A percentile compares a stretch with the other conserved stretches of the same genome.
phyloP scores from a whole-genome alignment of 64 coral and sea anemone genomes.

The Acropora yongei region DNA sequence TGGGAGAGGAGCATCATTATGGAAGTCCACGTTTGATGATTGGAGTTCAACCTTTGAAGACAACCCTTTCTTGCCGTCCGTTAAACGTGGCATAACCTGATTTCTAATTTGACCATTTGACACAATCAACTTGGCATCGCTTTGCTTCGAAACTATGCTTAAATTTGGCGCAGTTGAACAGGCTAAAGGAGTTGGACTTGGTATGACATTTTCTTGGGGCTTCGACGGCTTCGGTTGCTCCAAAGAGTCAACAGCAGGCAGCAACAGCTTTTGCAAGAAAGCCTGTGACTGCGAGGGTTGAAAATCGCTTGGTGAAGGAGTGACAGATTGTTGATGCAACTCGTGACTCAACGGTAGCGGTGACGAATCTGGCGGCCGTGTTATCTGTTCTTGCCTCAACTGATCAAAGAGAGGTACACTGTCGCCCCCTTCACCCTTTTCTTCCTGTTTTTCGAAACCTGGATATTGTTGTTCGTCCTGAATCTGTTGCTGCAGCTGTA shows the following conservation, averaged over 20 bases:
- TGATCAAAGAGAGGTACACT: not conserved
- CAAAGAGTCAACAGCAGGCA: not conserved
- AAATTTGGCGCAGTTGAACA: not conserved
- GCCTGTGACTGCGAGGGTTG: not conserved
- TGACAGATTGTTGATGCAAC: not conserved
- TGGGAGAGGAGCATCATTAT: not conserved
- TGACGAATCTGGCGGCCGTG: not conserved
- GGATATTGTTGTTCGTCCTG: slow-evolving; percentile 26
- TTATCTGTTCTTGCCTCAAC: not conserved
- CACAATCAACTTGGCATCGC: not conserved
- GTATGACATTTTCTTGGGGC: not conserved
- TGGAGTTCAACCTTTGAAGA: not conserved
- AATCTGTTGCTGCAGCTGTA: slow-evolving; percentile 12
- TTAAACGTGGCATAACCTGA: not conserved
- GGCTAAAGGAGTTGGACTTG: not conserved
- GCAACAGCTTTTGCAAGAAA: not conserved
- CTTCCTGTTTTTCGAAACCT: not conserved
- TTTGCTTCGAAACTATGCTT: not conserved
- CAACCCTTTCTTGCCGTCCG: not conserved
- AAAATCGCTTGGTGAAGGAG: not conserved
- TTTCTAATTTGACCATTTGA: not conserved
- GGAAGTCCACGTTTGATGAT: not conserved
- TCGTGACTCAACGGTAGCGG: not conserved
- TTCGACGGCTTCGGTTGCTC: not conserved
- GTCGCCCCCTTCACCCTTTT: not conserved